Evolutionary conservation across 2,888 invertebrate genomes (phyloP), one percentile per base, ranked within the genome.

Genomic region (Eilema caniola): DNA sequence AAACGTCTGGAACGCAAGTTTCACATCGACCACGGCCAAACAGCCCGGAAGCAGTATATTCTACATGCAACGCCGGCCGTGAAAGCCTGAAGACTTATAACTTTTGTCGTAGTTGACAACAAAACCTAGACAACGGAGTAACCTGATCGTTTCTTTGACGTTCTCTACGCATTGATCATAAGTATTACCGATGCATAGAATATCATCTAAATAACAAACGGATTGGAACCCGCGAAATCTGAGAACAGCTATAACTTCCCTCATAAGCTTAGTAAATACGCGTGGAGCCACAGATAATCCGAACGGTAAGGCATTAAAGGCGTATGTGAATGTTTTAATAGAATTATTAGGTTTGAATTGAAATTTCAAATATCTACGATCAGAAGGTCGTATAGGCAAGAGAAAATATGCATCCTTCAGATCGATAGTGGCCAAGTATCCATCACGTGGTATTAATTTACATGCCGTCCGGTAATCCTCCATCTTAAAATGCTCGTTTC

Each of bases 251-350:
- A 76, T 37, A 20, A 76, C 72, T 23, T 71, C 77, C 12, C 25
- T 24, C 59, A 59, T 59, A 28, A 59, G 8, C 25, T 59, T 59
- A 25, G 59, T 25, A 16, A 78, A 79, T 1, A 62, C 62, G 23
- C 73, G 56, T 11, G 79, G 81, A 8, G 81, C 81, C 11, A 70
- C 28, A 0, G 70, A 77, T 4, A 82, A 62, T 10, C 78, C 78
- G 59, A 74, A 81, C 0, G 76, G 74, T 64, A 59, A 4, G 3
- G 59, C 59, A 28, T 14, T 25, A 59, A 59, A 59, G 3, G 8
- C 16, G 12, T 59, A 59, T 4, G 16, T 14, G 7, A 23, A n/a
- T n/a, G 8, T 57, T 57, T 23, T 57, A 57, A 10, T 23, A 1
- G 56, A 23, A 23, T 23, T 57, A 57, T 57, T 7, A 0, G 11